Evolutionary conservation across 2,888 invertebrate species (phyloP), one percentile per base, ranked within the genome.

Genomic region (Drosophila melanocephala): DNA sequence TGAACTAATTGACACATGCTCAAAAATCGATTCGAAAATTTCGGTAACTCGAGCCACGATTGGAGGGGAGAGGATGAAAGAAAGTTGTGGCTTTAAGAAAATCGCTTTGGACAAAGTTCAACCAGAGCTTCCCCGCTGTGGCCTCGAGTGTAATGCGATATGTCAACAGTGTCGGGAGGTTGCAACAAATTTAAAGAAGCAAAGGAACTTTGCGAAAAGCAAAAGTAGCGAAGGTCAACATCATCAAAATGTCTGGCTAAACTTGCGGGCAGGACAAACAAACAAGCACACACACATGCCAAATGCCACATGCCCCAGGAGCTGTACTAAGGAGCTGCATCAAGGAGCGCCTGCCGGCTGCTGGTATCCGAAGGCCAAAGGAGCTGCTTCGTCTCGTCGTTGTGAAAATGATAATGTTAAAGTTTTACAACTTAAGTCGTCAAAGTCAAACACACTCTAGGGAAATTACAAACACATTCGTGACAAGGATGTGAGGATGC

Each of bases 391-490:
- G 56, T 56, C 37, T 37, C 28, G 57, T 28, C 66, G 79, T 81
- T 79, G 87, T 83, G 79, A 89, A 91, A 91, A 92, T 91, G 92
- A 92, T 92, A 92, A 92, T 92, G 92, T 92, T 92, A 89, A 92
- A 92, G 92, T 92, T 92, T 92, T 92, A 92, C 92, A 92, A 92
- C 92, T 92, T 92, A 92, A 92, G 92, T 92, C 92, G 92, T 92
- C 92, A 92, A 92, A 92, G 92, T 92, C 92, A 92, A 92, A 92
- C 91, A 92, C 92, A 92, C 92, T 92, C 92, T 90, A 72, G 92
- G 92, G 92, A 92, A 92, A 92, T 92, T 92, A 92, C 92, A 92
- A 92, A 92, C 92, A 87, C 92, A 89, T 91, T 89, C 84, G 83
- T 86, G 87, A 86, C 90, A 86, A 79, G 79, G 81, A 84, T 80